Percentiles rank a stretch among this genome's conserved stretches.
phyloP scores from a whole-genome alignment of 2,113 vertebrate species.

The Corythoichthys intestinalis region DNA sequence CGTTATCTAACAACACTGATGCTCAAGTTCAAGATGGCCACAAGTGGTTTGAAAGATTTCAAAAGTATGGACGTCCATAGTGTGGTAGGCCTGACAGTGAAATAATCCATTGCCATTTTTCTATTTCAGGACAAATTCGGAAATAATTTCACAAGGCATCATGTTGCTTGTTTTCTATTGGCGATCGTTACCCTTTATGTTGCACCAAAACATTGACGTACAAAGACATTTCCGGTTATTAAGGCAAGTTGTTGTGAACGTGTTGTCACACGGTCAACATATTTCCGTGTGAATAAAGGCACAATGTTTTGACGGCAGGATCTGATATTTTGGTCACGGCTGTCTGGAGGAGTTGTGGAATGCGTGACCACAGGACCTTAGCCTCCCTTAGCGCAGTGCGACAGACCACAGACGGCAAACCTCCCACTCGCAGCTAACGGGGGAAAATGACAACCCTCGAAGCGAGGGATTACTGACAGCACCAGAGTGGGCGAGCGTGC shows the following conservation, averaged over 20 bases:
- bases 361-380: slow-evolving; percentile 69
- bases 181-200: slow-evolving; percentile 21
- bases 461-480: slow-evolving; percentile 60
- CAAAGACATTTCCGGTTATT: slow-evolving; percentile 4
- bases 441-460: slow-evolving; percentile 72
- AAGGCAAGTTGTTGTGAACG: slow-evolving; percentile 4
- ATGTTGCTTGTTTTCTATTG: no score
- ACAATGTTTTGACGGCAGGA: slow-evolving; percentile 51
- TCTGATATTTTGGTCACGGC: slow-evolving; percentile 66
- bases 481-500: slow-evolving; percentile 62
- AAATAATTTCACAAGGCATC: no score
- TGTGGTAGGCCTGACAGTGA: no score
- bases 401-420: slow-evolving; percentile 67
- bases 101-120: no score
- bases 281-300: slow-evolving; percentile 46
- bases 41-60: no score
- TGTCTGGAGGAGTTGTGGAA: slow-evolving; percentile 72
- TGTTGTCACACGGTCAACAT: slow-evolving; percentile 39
- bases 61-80: no score
- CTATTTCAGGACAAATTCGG: no score
- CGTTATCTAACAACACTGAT: no score
- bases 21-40: no score
- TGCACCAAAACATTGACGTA: not conserved
- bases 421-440: slow-evolving; percentile 65
- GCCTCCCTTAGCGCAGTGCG: slow-evolving; percentile 44